Conservation (phyloP, 23 tunicate genomes). For the Trididemnum nubilum region DNA sequence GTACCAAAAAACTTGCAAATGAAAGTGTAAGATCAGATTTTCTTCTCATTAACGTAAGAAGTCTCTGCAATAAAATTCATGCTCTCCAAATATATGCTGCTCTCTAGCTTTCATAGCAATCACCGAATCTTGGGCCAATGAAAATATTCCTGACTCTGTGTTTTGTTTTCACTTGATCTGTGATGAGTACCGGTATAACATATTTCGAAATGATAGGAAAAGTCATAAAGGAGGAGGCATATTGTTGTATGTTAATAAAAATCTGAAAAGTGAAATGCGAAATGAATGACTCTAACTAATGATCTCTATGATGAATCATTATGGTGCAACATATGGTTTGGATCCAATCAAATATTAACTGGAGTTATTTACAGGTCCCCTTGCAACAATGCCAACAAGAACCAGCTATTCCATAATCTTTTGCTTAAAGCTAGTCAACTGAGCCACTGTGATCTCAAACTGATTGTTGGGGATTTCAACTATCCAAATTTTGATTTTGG, state of each 20-base stretch:
- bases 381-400: background rate
- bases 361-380: background rate
- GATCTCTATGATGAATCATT: background rate
- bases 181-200: too few species aligned
- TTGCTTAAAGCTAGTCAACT: background rate
- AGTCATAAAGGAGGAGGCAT: background rate
- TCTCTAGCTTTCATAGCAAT: too few species aligned
- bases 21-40: too few species aligned
- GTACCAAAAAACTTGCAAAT: too few species aligned
- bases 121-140: too few species aligned
- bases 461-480: background rate
- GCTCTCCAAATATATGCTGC: too few species aligned
- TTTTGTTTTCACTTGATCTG: too few species aligned
- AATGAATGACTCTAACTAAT: background rate
- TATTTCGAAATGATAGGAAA: too few species aligned
- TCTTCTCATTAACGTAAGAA: too few species aligned
- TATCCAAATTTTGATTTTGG: background rate
- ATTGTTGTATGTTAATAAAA: background rate
- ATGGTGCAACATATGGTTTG: background rate
- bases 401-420: background rate
- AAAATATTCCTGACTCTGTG: too few species aligned
- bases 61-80: too few species aligned
- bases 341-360: background rate
- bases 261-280: background rate
- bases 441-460: background rate